Conservation (phyloP, 2,113 vertebrate genomes). For the Limnothrissa miodon region DNA sequence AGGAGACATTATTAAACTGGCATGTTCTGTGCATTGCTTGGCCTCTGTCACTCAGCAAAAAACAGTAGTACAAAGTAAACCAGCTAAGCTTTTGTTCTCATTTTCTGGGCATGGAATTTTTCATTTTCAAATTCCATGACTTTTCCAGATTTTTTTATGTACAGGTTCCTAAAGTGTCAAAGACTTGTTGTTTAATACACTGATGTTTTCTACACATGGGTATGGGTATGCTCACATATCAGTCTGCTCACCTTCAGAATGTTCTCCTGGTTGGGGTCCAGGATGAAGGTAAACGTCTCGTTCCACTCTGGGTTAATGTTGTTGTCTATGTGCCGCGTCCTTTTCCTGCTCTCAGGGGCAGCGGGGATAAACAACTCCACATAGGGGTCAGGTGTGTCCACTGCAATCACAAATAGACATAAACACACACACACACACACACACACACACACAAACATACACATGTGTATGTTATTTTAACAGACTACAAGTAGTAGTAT, state of each 20-base stretch:
- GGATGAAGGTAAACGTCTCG: conserved; percentile 89
- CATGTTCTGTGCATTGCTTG: too few species aligned
- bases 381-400: conserved; percentile 95
- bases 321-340: conserved; percentile 89
- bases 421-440: neutral
- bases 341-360: conserved; percentile 88
- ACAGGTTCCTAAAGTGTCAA: too few species aligned
- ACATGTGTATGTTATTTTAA: too few species aligned
- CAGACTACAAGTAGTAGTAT: too few species aligned
- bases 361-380: conserved; percentile 91
- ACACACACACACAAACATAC: neutral
- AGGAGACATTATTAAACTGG: too few species aligned
- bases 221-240: neutral
- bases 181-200: too few species aligned
- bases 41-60: too few species aligned
- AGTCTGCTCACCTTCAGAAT: conserved; percentile 81
- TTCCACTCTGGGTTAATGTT: conserved; percentile 91
- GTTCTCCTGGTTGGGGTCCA: conserved; percentile 93
- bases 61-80: too few species aligned
- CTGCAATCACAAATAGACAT: conserved; percentile 59
- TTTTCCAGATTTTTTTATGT: too few species aligned
- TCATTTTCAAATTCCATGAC: too few species aligned
- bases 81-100: too few species aligned
- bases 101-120: too few species aligned
- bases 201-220: neutral